phyloP scores from a whole-genome alignment of 2,113 vertebrate genomes.

The Hydrolagus affinis region DNA sequence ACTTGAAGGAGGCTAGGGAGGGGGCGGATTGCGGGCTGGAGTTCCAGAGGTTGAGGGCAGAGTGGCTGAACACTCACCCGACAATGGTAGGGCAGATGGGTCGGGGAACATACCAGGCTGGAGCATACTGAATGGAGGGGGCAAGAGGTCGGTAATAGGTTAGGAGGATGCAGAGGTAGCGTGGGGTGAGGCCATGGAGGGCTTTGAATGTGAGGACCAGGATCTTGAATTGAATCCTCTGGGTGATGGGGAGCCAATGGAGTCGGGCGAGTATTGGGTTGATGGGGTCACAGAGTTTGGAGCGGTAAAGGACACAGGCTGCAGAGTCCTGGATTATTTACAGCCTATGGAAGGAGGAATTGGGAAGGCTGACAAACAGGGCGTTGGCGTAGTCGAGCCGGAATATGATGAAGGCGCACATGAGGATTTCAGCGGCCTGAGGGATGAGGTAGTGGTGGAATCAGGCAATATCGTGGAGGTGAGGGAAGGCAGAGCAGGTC shows the following conservation, averaged over 20 bases:
- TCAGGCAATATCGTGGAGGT: neutral
- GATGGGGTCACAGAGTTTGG: neutral
- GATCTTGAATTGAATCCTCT: neutral
- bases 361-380: neutral
- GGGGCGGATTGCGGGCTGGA: too few relatives aligned
- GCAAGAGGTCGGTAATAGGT: neutral
- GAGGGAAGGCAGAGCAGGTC: neutral
- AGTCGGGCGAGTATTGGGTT: too few relatives aligned
- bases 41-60: too few relatives aligned
- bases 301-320: neutral
- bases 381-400: neutral
- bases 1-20: too few relatives aligned
- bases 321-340: neutral
- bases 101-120: too few relatives aligned
- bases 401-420: too few relatives aligned
- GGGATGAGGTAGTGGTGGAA: too few relatives aligned
- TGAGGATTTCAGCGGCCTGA: too few relatives aligned
- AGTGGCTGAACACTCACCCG: too few relatives aligned
- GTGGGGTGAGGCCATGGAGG: neutral
- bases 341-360: neutral
- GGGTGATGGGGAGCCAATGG: neutral
- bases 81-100: too few relatives aligned
- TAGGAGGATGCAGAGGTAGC: neutral
- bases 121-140: neutral
- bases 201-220: neutral